These are phyloP conservation scores for Temnothorax ravouxi DNA, from an alignment of 2,888 invertebrate genomes.

Conservation along the genomic window DNA sequence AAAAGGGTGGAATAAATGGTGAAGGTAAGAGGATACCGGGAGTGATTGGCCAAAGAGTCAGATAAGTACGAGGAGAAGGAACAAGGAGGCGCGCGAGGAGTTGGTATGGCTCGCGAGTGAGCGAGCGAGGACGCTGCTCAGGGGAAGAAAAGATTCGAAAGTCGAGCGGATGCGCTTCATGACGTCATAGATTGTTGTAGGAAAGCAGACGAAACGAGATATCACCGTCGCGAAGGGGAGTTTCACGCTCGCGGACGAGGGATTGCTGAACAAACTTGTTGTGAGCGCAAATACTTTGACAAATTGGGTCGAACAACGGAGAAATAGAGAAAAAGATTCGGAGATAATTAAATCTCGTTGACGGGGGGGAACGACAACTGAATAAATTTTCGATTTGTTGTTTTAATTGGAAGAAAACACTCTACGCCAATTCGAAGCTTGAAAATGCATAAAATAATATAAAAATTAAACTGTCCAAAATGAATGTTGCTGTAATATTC, in stretches of 20 bases:
- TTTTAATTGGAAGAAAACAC: neutral
- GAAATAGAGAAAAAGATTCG: conserved; percentile 11
- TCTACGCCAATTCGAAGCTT: neutral
- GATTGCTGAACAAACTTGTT: conserved; percentile 36
- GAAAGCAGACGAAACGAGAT: conserved; percentile 25
- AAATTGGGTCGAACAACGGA: conserved; percentile 25
- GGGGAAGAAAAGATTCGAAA: conserved; percentile 40
- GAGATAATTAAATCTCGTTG: conserved; percentile 39
- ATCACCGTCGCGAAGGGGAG: conserved; percentile 4
- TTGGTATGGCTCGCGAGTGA: neutral
- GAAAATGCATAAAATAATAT: neutral
- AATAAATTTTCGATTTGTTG: neutral
- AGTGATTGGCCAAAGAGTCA: conserved; percentile 30
- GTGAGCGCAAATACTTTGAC: conserved; percentile 22
- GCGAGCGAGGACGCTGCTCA: neutral
- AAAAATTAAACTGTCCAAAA: neutral
- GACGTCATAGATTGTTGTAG: conserved; percentile 40
- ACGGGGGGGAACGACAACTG: neutral
- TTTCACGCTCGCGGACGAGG: conserved; percentile 10
- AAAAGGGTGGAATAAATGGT: conserved; percentile 39
- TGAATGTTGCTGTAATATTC: neutral
- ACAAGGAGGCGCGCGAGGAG: neutral
- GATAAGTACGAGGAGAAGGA: neutral
- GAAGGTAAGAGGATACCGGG: conserved; percentile 47
- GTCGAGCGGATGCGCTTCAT: conserved; percentile 46